Evolutionary conservation across 1,140 invertebrate genomes (phyloP).

Genomic region (Pollicipes pollicipes): DNA sequence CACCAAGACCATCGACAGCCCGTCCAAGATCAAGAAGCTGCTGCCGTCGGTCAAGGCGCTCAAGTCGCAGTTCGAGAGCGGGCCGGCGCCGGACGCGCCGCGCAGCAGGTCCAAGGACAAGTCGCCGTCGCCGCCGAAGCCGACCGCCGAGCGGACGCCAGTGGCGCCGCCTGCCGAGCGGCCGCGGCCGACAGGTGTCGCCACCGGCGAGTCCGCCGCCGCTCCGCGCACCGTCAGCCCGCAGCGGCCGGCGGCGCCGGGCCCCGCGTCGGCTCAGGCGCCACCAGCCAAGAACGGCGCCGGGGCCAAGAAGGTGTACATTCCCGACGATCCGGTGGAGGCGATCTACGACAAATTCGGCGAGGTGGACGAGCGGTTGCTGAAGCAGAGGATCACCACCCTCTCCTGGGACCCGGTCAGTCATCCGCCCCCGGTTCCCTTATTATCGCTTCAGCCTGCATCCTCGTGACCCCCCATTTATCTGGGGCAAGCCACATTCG

Average conservation of each 20-base stretch:
- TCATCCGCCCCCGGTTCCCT: too few relatives aligned
- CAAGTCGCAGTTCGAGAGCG: slow-evolving; percentile 21
- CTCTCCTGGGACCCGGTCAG: slow-evolving; percentile 29
- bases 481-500: too few relatives aligned
- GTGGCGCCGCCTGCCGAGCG: not conserved
- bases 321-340: slow-evolving; percentile 17
- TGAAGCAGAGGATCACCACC: slow-evolving; percentile 17
- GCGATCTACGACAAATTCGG: slow-evolving; percentile 18
- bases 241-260: not conserved
- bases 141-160: not conserved
- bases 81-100: not conserved
- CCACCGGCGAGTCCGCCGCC: too few relatives aligned
- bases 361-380: slow-evolving; percentile 17
- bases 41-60: slow-evolving; percentile 23
- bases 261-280: not conserved
- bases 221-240: not conserved
- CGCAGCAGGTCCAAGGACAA: not conserved
- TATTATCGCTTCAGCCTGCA: too few relatives aligned
- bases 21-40: slow-evolving; percentile 20
- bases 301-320: not conserved
- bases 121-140: not conserved
- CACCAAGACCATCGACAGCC: slow-evolving; percentile 13
- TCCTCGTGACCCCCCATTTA: too few relatives aligned
- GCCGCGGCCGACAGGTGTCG: not conserved
- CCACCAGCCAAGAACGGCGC: not conserved